phyloP scores from a whole-genome alignment of 2,797 vertebrate species.

The Acanthurus leucopareius region DNA sequence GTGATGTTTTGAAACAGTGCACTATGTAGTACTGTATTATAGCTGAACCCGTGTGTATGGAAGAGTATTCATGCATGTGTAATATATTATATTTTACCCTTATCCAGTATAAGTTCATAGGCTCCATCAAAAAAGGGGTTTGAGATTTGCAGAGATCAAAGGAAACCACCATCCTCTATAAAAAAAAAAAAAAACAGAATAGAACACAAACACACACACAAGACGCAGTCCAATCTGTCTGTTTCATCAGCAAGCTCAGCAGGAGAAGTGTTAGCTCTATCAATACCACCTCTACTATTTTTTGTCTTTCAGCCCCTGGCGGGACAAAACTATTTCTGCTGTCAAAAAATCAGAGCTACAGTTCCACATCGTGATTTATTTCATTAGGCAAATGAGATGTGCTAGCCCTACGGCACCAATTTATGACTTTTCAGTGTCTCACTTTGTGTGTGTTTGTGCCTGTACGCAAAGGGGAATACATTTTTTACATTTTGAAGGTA shows the following conservation, averaged over 20 bases:
- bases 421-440: slow-evolving; percentile 71
- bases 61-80: neutral
- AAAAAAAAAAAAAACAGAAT: neutral
- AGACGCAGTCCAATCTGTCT: slow-evolving; percentile 68
- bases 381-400: slow-evolving; percentile 87
- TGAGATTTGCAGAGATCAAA: slow-evolving; percentile 65
- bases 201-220: slow-evolving; percentile 4
- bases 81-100: slow-evolving; percentile 15
- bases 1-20: neutral
- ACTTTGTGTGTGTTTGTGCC: slow-evolving; percentile 35
- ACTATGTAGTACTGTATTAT: neutral
- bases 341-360: slow-evolving; percentile 77
- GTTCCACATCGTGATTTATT: slow-evolving; percentile 85
- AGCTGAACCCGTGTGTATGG: neutral
- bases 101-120: slow-evolving; percentile 29
- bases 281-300: slow-evolving; percentile 72
- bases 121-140: slow-evolving; percentile 61
- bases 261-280: slow-evolving; percentile 75
- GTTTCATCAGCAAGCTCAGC: slow-evolving; percentile 78
- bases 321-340: slow-evolving; percentile 61
- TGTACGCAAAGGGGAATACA: slow-evolving; percentile 24
- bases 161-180: slow-evolving; percentile 30
- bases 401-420: slow-evolving; percentile 74
- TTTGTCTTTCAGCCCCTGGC: slow-evolving; percentile 68
- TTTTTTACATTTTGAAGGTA: slow-evolving; percentile 66